Evolutionary conservation across 2,113 vertebrate species (phyloP).

Genomic region (Ctenomys sociabilis): DNA sequence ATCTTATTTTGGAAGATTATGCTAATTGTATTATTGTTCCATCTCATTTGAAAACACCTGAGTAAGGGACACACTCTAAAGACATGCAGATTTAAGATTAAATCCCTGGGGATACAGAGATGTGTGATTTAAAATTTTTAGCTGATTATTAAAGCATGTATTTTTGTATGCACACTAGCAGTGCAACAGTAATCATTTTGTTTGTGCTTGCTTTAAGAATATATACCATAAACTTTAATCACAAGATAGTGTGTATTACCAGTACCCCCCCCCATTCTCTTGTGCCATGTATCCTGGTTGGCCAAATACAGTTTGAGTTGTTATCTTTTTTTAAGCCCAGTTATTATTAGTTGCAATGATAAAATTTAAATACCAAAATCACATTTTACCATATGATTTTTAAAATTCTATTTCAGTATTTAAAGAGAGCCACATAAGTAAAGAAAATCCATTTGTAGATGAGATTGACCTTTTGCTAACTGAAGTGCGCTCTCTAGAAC

Average conservation of each 20-base stretch:
- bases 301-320: background rate
- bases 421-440: slow-evolving; percentile 62
- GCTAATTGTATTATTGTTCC: slow-evolving; percentile 43
- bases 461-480: slow-evolving; percentile 30
- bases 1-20: slow-evolving; percentile 38
- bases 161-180: background rate
- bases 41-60: slow-evolving; percentile 58
- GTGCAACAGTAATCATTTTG: background rate
- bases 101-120: slow-evolving; percentile 29
- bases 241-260: background rate
- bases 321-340: background rate
- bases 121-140: slow-evolving; percentile 64
- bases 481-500: slow-evolving; percentile 46
- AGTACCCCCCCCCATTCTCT: background rate
- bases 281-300: background rate
- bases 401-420: slow-evolving; percentile 46
- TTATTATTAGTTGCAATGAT: slow-evolving; percentile 15
- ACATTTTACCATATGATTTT: slow-evolving; percentile 45
- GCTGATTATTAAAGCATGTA: background rate
- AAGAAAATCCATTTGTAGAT: slow-evolving; percentile 67
- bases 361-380: slow-evolving; percentile 73
- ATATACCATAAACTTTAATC: background rate
- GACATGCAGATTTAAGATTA: slow-evolving; percentile 11
- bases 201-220: background rate
- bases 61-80: slow-evolving; percentile 41